phyloP scores from a whole-genome alignment of 2,888 invertebrate species.

The Dicyrtoma fusca region DNA sequence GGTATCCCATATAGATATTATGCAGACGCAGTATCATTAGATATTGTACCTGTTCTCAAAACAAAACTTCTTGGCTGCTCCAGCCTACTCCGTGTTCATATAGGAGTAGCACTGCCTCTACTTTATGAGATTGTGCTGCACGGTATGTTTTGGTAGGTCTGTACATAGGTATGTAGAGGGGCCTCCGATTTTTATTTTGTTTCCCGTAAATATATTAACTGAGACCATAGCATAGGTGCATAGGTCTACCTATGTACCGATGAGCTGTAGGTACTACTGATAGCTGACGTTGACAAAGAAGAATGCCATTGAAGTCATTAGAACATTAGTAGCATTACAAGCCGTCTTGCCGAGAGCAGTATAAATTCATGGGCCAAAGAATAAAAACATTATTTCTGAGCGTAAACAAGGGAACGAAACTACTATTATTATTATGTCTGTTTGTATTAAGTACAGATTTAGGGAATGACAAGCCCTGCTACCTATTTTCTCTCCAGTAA shows the following conservation, averaged over 20 bases:
- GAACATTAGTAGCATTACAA: conserved; percentile 9
- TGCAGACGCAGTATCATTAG: conserved; percentile 1
- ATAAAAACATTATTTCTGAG: background rate
- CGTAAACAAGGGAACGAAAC: too few relatives aligned
- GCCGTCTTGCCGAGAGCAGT: conserved; percentile 12
- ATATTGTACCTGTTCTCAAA: conserved; percentile 20
- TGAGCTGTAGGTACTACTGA: too few relatives aligned
- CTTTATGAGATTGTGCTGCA: too few relatives aligned
- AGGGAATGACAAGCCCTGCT: background rate
- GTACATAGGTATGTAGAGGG: too few relatives aligned
- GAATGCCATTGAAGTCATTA: too few relatives aligned
- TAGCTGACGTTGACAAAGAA: too few relatives aligned
- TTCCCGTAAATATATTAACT: too few relatives aligned
- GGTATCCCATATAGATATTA: background rate
- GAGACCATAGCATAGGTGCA: too few relatives aligned
- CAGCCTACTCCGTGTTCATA: background rate
- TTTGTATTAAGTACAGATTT: conserved; percentile 1
- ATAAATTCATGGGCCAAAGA: conserved; percentile 23
- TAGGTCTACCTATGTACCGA: too few relatives aligned
- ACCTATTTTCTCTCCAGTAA: background rate
- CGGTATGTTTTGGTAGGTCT: too few relatives aligned
- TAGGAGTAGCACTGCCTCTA: too few relatives aligned
- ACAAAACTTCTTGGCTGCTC: background rate
- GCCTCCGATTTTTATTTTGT: too few relatives aligned
- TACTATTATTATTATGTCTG: background rate